Percentiles rank a stretch among this genome's conserved stretches.
Conservation (phyloP, 2,113 vertebrate species). For the Calidris pugnax region DNA sequence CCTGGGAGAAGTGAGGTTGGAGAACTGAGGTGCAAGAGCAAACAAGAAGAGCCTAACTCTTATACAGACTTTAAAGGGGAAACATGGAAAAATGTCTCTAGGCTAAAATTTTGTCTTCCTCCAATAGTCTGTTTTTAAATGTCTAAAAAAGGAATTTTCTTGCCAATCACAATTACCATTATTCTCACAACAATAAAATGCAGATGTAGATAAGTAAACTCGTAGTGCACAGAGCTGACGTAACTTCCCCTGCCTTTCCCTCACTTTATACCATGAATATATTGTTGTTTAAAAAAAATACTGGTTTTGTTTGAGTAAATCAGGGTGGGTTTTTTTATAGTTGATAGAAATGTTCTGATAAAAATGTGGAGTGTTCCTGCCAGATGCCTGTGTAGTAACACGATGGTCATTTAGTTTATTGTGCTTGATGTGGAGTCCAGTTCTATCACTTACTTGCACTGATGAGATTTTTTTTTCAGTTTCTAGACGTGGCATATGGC, state of each 20-base stretch:
- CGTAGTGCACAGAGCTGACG: not conserved
- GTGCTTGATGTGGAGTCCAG: not conserved
- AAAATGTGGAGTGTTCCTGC: not conserved
- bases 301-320: not conserved
- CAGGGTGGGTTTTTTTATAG: fast-evolving
- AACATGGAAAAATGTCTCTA: not conserved
- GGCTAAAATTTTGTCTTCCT: not conserved
- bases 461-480: not conserved
- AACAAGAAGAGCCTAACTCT: not conserved
- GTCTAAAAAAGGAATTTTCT: not conserved
- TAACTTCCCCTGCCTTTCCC: not conserved
- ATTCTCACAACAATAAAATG: not conserved
- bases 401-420: not conserved
- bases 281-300: not conserved
- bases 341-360: not conserved
- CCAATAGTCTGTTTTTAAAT: not conserved
- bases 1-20: not conserved
- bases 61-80: not conserved
- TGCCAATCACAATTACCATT: not conserved
- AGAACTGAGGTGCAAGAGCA: not conserved
- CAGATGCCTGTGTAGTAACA: not conserved
- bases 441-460: not conserved
- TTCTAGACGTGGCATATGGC: not conserved
- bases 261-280: not conserved
- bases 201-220: not conserved